Percentiles rank a stretch among this genome's conserved stretches.
Evolutionary conservation across 1,140 invertebrate species (phyloP).

Genomic region (Scaptodrosophila lebanonensis): DNA sequence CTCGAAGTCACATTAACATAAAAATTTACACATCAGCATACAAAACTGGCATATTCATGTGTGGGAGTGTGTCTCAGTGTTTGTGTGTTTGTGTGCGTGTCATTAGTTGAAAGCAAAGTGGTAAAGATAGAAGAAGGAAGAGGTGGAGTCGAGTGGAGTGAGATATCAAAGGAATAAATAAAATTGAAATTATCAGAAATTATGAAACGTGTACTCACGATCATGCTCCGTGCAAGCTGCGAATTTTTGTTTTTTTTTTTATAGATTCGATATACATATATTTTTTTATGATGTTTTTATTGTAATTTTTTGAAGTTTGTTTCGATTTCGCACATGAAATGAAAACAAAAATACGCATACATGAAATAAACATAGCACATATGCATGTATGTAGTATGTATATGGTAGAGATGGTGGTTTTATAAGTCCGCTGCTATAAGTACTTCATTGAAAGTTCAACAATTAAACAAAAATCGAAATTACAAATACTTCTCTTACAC

Average conservation of each 20-base stretch:
- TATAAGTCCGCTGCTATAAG: slow-evolving; percentile 18
- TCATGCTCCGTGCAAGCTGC: slow-evolving; percentile 90
- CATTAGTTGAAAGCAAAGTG: slow-evolving; percentile 43
- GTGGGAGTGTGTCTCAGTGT: slow-evolving; percentile 7
- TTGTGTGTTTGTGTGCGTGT: slow-evolving; percentile 6
- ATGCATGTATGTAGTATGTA: slow-evolving; percentile 15
- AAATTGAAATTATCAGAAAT: slow-evolving; percentile 53
- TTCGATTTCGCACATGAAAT: slow-evolving; percentile 77
- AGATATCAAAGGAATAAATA: slow-evolving; percentile 41
- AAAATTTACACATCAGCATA: slow-evolving; percentile 65
- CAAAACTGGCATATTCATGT: too few species aligned
- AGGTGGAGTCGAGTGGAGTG: slow-evolving; percentile 14
- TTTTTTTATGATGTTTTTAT: slow-evolving; percentile 34
- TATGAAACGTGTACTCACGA: slow-evolving; percentile 83
- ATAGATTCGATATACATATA: slow-evolving; percentile 26
- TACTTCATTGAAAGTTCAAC: slow-evolving; percentile 17
- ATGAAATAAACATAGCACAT: slow-evolving; percentile 60
- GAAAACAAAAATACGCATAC: slow-evolving; percentile 61
- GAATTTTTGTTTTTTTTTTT: slow-evolving; percentile 46
- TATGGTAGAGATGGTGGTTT: slow-evolving; percentile 13
- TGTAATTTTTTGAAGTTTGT: slow-evolving; percentile 67
- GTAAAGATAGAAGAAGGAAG: background rate
- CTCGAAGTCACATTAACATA: slow-evolving; percentile 73
- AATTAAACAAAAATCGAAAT: slow-evolving; percentile 29
- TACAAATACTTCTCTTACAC: slow-evolving; percentile 41